Base-by-base conservation (phyloP, 2,113 vertebrate genomes). In the Panurus biarmicus region DNA sequence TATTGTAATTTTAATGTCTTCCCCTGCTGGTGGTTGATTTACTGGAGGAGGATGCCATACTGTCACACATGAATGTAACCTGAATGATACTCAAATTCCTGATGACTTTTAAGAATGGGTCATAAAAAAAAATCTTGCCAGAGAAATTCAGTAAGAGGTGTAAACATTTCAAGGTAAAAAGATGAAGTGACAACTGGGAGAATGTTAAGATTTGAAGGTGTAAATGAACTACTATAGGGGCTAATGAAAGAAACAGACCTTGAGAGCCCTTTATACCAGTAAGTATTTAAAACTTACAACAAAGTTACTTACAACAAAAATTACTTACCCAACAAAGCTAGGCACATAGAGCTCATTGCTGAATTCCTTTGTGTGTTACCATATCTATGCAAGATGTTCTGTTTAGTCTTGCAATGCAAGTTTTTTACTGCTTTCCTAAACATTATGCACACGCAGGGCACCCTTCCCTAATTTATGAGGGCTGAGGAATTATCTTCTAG, bases 281-380 rank as follows among this genome's bases (percentile, higher is more conserved):
- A 36, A 80, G 7, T 56, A 76, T 56, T 24, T 17, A 2, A n/a
- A n/a, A n/a, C n/a, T n/a, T n/a, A n/a, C n/a, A n/a, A n/a, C n/a
- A n/a, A n/a, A n/a, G n/a, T n/a, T n/a, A n/a, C n/a, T n/a, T n/a
- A n/a, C n/a, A n/a, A n/a, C n/a, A n/a, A n/a, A n/a, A n/a, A n/a
- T n/a, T n/a, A n/a, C n/a, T n/a, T n/a, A 0, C 1, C 3, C 3
- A 35, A 11, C 1, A 33, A 29, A 44, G 14, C 48, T 24, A 29
- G 19, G 25, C 6, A 19, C 6, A 21, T 23, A 69, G 71, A 72
- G 19, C 10, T 87, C 0, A 12, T 14, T 79, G 35, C 22, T 75
- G 44, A 79, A 38, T 51, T 72, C 19, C 10, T 78, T 31, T 79
- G 7, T 12, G 11, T 50, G 50, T 50, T 29, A 33, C 20, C 62